Percentiles rank a stretch among this genome's conserved stretches.
These are phyloP conservation scores for Orius insidiosus DNA, from an alignment of 1,140 invertebrate genomes.

Conservation along the genomic window DNA sequence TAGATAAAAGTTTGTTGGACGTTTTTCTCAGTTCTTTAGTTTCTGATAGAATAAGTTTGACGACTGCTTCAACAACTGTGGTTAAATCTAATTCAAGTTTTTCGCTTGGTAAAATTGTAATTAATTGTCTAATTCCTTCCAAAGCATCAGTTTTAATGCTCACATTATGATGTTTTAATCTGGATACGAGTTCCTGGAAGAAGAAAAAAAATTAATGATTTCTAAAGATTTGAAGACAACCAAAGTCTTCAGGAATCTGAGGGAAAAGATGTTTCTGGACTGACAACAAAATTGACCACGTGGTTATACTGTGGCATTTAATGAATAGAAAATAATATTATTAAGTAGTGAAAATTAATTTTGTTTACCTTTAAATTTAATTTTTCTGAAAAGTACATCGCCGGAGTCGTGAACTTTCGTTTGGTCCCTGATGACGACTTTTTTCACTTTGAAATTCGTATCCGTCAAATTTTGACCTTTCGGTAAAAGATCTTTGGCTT, in stretches of 20 bases:
- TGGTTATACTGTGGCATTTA: too few species aligned
- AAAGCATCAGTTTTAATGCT: conserved; percentile 49
- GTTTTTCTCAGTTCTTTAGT: conserved; percentile 49
- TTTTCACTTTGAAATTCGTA: conserved; percentile 71
- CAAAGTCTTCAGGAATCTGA: too few species aligned
- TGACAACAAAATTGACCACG: too few species aligned
- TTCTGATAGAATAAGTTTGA: conserved; percentile 48
- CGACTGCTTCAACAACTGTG: conserved; percentile 46
- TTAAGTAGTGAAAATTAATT: too few species aligned
- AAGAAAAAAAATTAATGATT: conserved; percentile 10
- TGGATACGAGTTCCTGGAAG: conserved; percentile 50
- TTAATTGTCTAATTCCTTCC: conserved; percentile 50
- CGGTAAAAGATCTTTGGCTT: conserved; percentile 35
- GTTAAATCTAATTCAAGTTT: conserved; percentile 40
- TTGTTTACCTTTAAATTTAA: conserved; percentile 35
- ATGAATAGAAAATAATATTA: too few species aligned
- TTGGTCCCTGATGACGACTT: conserved; percentile 64
- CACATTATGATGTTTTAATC: conserved; percentile 61
- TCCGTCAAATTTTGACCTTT: conserved; percentile 72
- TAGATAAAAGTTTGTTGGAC: conserved; percentile 44
- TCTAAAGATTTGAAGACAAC: too few species aligned
- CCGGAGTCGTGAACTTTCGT: conserved; percentile 40
- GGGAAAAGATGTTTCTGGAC: too few species aligned
- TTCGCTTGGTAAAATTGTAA: conserved; percentile 34
- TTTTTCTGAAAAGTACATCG: conserved; percentile 50